Conservation (phyloP, 2,888 invertebrate genomes). For the Limnephilus lunatus region DNA sequence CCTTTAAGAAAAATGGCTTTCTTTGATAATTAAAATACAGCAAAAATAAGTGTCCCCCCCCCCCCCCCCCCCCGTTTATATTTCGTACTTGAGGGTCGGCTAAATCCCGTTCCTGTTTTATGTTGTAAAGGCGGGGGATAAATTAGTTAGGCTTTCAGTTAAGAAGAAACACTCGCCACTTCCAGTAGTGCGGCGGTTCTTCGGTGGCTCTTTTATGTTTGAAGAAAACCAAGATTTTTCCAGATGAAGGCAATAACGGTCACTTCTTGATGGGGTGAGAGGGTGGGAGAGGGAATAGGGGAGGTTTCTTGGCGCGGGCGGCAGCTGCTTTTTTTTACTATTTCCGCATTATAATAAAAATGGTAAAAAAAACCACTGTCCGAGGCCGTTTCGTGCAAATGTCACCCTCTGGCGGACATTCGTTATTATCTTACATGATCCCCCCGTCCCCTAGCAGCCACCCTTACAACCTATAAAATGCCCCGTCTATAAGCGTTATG, state of each 20-base stretch:
- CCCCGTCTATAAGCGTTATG: conserved; percentile 60
- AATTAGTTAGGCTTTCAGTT: conserved; percentile 3
- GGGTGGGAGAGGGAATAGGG: conserved; percentile 67
- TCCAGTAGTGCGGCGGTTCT: background rate
- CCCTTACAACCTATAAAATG: conserved; percentile 58
- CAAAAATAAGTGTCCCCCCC: background rate
- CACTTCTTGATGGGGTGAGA: conserved; percentile 73
- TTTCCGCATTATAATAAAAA: conserved; percentile 83
- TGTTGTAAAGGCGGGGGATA: background rate
- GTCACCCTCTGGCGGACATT: conserved; percentile 72
- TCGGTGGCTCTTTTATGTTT: conserved; percentile 34
- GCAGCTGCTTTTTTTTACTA: conserved; percentile 82
- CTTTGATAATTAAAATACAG: background rate
- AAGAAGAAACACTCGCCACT: background rate
- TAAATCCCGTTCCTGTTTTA: background rate
- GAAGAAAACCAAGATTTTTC: conserved; percentile 58
- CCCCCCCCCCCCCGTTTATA: too few species aligned
- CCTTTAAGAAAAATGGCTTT: background rate
- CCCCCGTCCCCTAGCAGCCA: conserved; percentile 39
- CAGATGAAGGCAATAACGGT: conserved; percentile 71
- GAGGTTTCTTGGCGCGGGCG: conserved; percentile 69
- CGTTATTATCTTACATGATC: conserved; percentile 66
- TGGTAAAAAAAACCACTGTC: conserved; percentile 79
- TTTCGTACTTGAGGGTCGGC: background rate
- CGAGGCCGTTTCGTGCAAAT: conserved; percentile 78